A percentile compares a stretch with the other conserved stretches of the same genome.
Conservation (phyloP, 2,797 vertebrate genomes). For the Nothura maculosa region DNA sequence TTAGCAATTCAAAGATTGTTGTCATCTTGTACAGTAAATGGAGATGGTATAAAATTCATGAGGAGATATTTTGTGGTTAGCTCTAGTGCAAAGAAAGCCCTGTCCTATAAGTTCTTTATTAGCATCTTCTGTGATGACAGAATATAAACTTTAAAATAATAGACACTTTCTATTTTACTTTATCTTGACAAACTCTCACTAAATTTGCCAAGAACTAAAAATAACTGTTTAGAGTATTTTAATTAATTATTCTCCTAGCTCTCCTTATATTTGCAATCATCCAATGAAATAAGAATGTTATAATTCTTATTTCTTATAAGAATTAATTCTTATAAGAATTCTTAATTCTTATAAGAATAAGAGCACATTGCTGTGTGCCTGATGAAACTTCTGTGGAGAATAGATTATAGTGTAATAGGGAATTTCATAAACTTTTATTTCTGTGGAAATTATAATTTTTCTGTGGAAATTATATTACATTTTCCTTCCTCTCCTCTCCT, state of each 20-base stretch:
- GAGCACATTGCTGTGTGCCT: background rate
- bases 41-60: background rate
- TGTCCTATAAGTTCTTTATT: background rate
- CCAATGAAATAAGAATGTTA: rapidly evolving
- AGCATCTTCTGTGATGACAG: background rate
- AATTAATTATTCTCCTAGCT: background rate
- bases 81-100: background rate
- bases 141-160: background rate
- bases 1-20: background rate
- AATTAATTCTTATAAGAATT: no score
- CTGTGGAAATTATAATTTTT: no score
- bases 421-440: background rate
- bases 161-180: background rate
- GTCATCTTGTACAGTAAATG: background rate
- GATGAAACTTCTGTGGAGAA: background rate
- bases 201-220: background rate
- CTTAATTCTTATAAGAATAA: no score
- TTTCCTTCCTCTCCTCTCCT: no score
- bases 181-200: background rate
- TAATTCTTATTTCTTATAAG: no score
- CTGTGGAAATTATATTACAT: no score
- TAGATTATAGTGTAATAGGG: rapidly evolving
- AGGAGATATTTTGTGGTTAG: background rate
- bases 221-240: background rate
- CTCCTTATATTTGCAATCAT: background rate